These are phyloP conservation scores for Incurvaria masculella DNA, from an alignment of 2,888 invertebrate species.

Conservation along the genomic window DNA sequence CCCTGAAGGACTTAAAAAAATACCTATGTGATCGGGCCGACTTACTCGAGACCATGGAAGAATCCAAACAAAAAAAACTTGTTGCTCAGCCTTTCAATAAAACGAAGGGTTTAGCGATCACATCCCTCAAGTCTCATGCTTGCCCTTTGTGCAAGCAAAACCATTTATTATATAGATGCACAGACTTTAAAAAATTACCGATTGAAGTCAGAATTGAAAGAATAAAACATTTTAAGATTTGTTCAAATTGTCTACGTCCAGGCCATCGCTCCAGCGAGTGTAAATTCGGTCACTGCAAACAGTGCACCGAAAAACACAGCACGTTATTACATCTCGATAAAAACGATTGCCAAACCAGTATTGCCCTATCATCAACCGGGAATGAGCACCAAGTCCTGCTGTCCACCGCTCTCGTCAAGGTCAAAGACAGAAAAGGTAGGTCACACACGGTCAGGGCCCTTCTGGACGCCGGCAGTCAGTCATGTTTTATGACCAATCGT, in stretches of 20 bases:
- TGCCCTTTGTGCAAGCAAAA: constrained; percentile 5
- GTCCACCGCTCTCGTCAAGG: constrained; percentile 14
- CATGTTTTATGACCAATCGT: constrained; percentile 7
- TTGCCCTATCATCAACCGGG: not conserved
- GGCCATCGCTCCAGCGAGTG: constrained; percentile 5
- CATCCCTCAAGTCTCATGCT: not conserved
- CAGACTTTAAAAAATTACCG: constrained; percentile 4
- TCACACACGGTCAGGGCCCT: constrained; percentile 4
- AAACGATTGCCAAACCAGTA: not conserved
- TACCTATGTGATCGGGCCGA: not conserved
- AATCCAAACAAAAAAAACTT: not conserved
- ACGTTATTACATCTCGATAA: not conserved
- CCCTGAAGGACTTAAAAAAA: not conserved
- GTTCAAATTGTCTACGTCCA: constrained; percentile 9
- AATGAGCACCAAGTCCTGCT: constrained; percentile 2
- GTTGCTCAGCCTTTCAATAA: not conserved
- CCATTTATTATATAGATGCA: constrained; percentile 8
- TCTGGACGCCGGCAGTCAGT: constrained; percentile 8
- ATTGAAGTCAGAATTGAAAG: constrained; percentile 2
- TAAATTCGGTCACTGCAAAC: not conserved
- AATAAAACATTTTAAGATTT: constrained; percentile 6
- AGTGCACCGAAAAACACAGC: not conserved
- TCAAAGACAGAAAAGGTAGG: constrained; percentile 4
- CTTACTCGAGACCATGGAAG: not conserved
- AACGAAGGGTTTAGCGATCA: not conserved